phyloP scores from a whole-genome alignment of 2,113 vertebrate species.

The Sorex araneus region DNA sequence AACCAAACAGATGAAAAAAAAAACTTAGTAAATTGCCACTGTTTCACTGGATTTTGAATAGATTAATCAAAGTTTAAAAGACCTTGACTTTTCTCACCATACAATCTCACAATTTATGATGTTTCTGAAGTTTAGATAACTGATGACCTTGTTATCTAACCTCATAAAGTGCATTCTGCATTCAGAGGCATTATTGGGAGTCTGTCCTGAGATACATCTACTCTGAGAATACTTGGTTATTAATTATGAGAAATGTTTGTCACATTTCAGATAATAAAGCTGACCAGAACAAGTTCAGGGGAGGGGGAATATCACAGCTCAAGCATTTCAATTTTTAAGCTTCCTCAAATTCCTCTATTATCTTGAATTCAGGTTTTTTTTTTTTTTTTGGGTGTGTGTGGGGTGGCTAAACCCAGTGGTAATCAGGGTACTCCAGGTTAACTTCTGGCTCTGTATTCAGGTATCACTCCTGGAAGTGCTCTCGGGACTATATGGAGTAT shows the following conservation, averaged over 20 bases:
- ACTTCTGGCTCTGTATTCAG: too few relatives aligned
- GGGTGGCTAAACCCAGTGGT: too few relatives aligned
- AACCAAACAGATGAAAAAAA: background rate
- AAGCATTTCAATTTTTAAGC: background rate
- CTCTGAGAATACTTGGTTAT: background rate
- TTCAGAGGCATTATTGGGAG: background rate
- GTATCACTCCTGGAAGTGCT: too few relatives aligned
- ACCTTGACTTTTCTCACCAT: background rate
- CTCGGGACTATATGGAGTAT: too few relatives aligned
- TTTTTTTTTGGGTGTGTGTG: background rate
- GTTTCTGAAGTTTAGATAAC: background rate
- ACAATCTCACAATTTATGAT: background rate
- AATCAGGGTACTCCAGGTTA: too few relatives aligned
- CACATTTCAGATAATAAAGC: background rate
- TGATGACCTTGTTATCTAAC: background rate
- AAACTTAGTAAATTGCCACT: background rate
- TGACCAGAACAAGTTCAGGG: background rate
- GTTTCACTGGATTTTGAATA: conserved; percentile 2
- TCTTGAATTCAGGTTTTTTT: background rate
- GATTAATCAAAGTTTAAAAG: background rate
- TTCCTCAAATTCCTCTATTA: background rate
- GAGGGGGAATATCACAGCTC: too few relatives aligned
- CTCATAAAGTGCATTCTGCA: background rate
- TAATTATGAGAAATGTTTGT: background rate
- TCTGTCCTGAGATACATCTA: background rate